A percentile compares a stretch with the other conserved stretches of the same genome.
Evolutionary conservation across 2,888 invertebrate species (phyloP).

Genomic region (Tyria jacobaeae): DNA sequence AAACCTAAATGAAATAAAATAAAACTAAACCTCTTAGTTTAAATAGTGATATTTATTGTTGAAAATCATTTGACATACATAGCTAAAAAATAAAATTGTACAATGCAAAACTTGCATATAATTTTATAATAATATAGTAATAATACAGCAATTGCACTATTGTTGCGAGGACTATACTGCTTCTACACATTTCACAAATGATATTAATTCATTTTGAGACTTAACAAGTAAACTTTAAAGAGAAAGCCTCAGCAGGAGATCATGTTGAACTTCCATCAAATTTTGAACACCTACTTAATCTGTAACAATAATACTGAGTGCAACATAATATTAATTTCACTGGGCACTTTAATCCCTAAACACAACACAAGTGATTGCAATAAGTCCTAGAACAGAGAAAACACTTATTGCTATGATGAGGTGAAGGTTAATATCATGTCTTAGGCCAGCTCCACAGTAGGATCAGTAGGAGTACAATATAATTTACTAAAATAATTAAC

Average conservation of each 20-base stretch:
- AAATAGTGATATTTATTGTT: conserved; percentile 83
- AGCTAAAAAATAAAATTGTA: conserved; percentile 85
- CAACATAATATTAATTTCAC: conserved; percentile 80
- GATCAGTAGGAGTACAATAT: conserved; percentile 60
- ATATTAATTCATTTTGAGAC: conserved; percentile 72
- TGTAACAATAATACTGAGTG: conserved; percentile 81
- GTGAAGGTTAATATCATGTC: conserved; percentile 68
- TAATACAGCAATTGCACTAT: conserved; percentile 84
- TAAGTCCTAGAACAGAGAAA: conserved; percentile 68
- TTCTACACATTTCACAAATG: conserved; percentile 73
- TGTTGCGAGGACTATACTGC: conserved; percentile 85
- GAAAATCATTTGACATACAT: conserved; percentile 82
- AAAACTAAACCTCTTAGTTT: conserved; percentile 79
- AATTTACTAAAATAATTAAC: conserved; percentile 58
- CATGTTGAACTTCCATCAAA: conserved; percentile 71
- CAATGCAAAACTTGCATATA: conserved; percentile 84
- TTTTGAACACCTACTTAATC: conserved; percentile 75
- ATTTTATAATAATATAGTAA: conserved; percentile 77
- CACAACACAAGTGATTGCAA: conserved; percentile 62
- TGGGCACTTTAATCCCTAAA: conserved; percentile 67
- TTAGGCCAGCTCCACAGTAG: conserved; percentile 76
- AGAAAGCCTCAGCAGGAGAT: conserved; percentile 78
- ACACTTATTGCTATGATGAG: conserved; percentile 69
- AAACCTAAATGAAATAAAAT: conserved; percentile 73
- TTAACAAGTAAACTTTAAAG: conserved; percentile 63